Evolutionary conservation across 1,140 invertebrate species (phyloP), one percentile per base, ranked within the genome.

Genomic region (Tetramorium alpestre): DNA sequence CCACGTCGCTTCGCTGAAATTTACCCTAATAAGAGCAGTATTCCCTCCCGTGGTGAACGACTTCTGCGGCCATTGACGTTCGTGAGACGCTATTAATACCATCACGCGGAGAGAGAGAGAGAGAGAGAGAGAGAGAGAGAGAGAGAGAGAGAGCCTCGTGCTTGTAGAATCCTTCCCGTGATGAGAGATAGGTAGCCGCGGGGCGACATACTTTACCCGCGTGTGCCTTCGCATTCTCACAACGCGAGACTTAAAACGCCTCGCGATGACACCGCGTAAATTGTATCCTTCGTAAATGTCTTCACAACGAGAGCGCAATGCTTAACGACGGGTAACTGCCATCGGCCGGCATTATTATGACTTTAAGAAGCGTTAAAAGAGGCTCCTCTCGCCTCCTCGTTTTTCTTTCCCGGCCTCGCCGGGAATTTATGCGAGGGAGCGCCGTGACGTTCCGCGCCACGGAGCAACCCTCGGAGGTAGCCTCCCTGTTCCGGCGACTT

Each of bases 341-440:
- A 75, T 86, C 84, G 56, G 56, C n/a, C 38, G 18, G 25, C 62
- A 73, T 89, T 89, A 89, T 88, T 58, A 65, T 41, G 84, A 82
- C 72, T 81, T 77, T 65, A 60, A 76, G 85, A 73, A 75, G 44
- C 84, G 70, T 89, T 67, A 56, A 54, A 84, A 28, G 58, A 73
- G 62, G 51, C 78, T 73, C 58, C 54, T 67, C 85, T 75, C 41
- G 70, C 33, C 47, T 47, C 28, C 70, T 82, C 77, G 58, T 54
- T 72, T 86, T 44, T 75, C 60, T 70, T 54, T 60, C 18, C 11
- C 33, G 60, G 54, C 18, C 41, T 44, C 13, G 22, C 16, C 5
- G 6, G 28, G n/a, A 92, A 87, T 92, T 85, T 91, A 89, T 87
- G 70, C 54, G 54, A 25, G 56, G 60, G 28, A 69, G 60, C 38